phyloP scores from a whole-genome alignment of 2,888 invertebrate species.

The Trichopria drosophilae region DNA sequence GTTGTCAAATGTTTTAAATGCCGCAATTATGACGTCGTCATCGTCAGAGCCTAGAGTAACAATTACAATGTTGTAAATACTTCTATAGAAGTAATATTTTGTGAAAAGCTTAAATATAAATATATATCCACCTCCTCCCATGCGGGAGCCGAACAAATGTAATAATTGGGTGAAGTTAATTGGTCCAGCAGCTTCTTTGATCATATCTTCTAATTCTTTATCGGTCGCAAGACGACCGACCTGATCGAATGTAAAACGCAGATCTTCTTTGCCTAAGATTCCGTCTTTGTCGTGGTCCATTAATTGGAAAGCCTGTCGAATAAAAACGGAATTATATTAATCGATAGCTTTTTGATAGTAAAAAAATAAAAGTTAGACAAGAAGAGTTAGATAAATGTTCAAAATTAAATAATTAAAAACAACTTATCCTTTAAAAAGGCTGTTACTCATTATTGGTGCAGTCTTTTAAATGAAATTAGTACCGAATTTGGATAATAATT shows the following conservation, averaged over 20 bases:
- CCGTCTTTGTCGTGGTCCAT: conserved; percentile 97
- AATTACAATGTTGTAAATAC: too few relatives aligned
- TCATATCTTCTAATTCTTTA: conserved; percentile 89
- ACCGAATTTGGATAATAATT: too few relatives aligned
- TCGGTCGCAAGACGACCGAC: conserved; percentile 87
- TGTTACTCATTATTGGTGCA: too few relatives aligned
- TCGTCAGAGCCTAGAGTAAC: conserved; percentile 71
- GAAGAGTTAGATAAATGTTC: too few relatives aligned
- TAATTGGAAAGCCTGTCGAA: conserved; percentile 92
- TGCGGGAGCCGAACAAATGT: conserved; percentile 87
- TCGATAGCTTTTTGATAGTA: too few relatives aligned
- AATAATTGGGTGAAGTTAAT: conserved; percentile 95
- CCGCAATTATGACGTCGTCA: conserved; percentile 87
- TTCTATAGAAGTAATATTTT: too few relatives aligned
- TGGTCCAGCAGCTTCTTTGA: conserved; percentile 84
- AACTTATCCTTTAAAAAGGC: too few relatives aligned
- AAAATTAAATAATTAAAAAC: too few relatives aligned
- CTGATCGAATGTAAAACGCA: conserved; percentile 88
- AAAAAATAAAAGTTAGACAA: too few relatives aligned
- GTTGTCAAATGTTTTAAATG: conserved; percentile 86
- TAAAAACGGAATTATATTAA: too few relatives aligned
- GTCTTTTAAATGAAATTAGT: too few relatives aligned
- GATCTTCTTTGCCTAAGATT: conserved; percentile 84
- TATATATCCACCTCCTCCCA: conserved; percentile 74
- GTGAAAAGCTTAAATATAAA: not conserved